A percentile compares a stretch with the other conserved stretches of the same genome.
phyloP scores from a whole-genome alignment of 2,113 vertebrate species.

The Atherinomorus stipes region DNA sequence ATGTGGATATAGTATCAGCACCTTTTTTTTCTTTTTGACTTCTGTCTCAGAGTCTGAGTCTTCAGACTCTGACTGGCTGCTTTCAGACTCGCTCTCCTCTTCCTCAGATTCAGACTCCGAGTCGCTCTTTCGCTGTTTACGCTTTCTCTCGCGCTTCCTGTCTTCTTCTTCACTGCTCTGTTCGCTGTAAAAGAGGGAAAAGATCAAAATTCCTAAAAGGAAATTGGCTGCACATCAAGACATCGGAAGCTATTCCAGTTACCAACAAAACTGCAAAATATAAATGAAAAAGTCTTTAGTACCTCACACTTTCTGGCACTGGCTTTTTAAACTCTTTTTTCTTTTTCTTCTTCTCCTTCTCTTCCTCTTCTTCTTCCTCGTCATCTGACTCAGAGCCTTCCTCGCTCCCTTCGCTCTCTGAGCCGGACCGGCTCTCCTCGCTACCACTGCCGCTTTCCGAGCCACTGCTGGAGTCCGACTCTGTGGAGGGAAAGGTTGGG shows the following conservation, averaged over 20 bases:
- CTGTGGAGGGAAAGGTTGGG: slow-evolving; percentile 71
- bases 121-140: slow-evolving; percentile 57
- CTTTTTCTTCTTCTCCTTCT: slow-evolving; percentile 82
- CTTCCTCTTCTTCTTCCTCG: slow-evolving; percentile 86
- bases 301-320: slow-evolving; percentile 71
- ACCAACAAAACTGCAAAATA: not conserved
- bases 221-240: not conserved
- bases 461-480: slow-evolving; percentile 87
- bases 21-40: slow-evolving; percentile 84
- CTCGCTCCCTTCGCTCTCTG: slow-evolving; percentile 84
- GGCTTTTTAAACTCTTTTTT: slow-evolving; percentile 79
- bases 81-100: slow-evolving; percentile 88
- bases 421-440: slow-evolving; percentile 82
- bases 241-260: too few relatives aligned
- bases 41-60: slow-evolving; percentile 85
- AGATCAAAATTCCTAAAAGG: not conserved
- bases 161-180: slow-evolving; percentile 86
- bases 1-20: slow-evolving; percentile 43
- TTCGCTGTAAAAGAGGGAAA: slow-evolving; percentile 79
- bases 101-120: slow-evolving; percentile 87
- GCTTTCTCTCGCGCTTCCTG: slow-evolving; percentile 79
- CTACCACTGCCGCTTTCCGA: slow-evolving; percentile 83
- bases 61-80: slow-evolving; percentile 87
- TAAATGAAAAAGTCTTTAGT: not conserved
- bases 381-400: slow-evolving; percentile 86